Conservation (phyloP, 2,888 invertebrate species). For the Taphrorychus bicolor region DNA sequence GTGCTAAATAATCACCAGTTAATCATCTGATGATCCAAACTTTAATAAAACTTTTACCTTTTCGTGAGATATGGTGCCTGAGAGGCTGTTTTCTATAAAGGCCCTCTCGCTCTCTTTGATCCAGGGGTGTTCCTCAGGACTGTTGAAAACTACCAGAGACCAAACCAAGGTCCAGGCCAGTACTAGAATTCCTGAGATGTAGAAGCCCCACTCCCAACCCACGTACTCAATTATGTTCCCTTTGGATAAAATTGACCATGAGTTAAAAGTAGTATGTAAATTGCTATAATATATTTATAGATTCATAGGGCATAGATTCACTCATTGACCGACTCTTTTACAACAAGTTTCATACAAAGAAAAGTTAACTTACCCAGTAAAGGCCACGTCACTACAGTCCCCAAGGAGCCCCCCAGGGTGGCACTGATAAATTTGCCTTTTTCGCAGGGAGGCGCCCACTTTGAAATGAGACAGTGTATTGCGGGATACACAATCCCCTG, state of each 20-base stretch:
- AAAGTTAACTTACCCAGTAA: slow-evolving; percentile 53
- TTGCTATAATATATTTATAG: background rate
- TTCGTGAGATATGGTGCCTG: slow-evolving; percentile 52
- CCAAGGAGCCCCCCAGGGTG: slow-evolving; percentile 61
- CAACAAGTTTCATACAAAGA: too few species aligned
- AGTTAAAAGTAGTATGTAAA: background rate
- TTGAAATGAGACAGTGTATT: slow-evolving; percentile 55
- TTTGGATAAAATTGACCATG: background rate
- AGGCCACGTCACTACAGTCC: slow-evolving; percentile 62
- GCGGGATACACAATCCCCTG: slow-evolving; percentile 57
- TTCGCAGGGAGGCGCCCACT: slow-evolving; percentile 63
- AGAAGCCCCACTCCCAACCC: slow-evolving; percentile 57
- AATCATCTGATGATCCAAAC: too few species aligned
- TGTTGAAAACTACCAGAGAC: slow-evolving; percentile 62
- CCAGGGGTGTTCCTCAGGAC: slow-evolving; percentile 64
- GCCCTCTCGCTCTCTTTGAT: slow-evolving; percentile 62
- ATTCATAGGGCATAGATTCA: too few species aligned
- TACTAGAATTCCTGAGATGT: slow-evolving; percentile 51
- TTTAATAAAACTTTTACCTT: slow-evolving; percentile 53
- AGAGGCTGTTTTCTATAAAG: slow-evolving; percentile 63
- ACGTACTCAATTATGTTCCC: slow-evolving; percentile 41
- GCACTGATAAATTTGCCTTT: slow-evolving; percentile 62
- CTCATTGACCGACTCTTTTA: too few species aligned
- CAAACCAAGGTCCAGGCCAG: slow-evolving; percentile 59
- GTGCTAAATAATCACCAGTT: too few species aligned